phyloP scores from a whole-genome alignment of 1,140 invertebrate species.

The Phymastichus coffea region DNA sequence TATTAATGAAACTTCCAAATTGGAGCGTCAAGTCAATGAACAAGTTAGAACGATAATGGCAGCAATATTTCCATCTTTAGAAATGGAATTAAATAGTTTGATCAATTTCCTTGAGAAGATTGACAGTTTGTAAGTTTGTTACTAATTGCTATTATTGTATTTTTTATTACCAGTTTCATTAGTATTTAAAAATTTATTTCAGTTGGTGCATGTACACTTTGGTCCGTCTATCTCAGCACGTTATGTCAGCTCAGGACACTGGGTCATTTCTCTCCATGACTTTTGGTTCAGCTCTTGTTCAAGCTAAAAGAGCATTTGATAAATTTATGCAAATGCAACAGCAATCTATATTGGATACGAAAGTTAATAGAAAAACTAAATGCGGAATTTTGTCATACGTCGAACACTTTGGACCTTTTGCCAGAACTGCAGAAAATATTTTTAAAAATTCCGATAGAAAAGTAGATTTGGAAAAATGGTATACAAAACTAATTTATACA shows the following conservation, averaged over 20 bases:
- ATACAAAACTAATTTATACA: constrained; percentile 78
- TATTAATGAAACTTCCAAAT: constrained; percentile 59
- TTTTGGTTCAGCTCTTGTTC: constrained; percentile 83
- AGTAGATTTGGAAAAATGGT: constrained; percentile 96
- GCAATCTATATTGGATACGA: constrained; percentile 78
- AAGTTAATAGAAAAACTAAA: constrained; percentile 71
- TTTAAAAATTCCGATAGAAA: constrained; percentile 85
- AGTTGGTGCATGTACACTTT: constrained; percentile 92
- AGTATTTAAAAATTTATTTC: constrained; percentile 40
- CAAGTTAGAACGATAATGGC: constrained; percentile 84
- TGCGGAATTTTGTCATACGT: constrained; percentile 92
- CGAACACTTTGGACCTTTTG: constrained; percentile 87
- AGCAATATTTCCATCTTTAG: constrained; percentile 82
- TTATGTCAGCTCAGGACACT: constrained; percentile 86
- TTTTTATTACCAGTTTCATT: constrained; percentile 1
- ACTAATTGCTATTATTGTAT: neutral
- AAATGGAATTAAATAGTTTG: constrained; percentile 82
- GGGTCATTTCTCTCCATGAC: constrained; percentile 90
- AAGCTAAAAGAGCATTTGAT: constrained; percentile 95
- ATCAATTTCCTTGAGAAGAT: constrained; percentile 82
- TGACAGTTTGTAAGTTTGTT: constrained; percentile 77
- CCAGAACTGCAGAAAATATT: constrained; percentile 81
- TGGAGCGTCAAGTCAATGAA: constrained; percentile 72
- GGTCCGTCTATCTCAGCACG: constrained; percentile 85
- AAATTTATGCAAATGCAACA: constrained; percentile 87